Evolutionary conservation across 2,888 invertebrate species (phyloP), one percentile per base, ranked within the genome.

Genomic region (Archips xylosteana): DNA sequence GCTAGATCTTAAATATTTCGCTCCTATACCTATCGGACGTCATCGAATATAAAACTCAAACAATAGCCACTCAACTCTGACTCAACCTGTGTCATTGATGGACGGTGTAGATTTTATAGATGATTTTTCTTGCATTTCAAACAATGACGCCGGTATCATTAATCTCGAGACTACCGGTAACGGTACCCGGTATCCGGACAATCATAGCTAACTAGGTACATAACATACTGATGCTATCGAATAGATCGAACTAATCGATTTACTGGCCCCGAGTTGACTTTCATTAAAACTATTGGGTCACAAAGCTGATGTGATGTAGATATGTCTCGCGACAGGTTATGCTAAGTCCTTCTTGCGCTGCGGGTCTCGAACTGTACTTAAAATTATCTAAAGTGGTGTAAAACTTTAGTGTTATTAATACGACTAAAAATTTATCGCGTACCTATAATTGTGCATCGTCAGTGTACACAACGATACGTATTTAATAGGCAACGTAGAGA

Each of bases 81-180:
- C 66, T 78, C 75, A 78, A 75, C 71, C 69, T 62, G 63, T 78
- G 80, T 80, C 83, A 80, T 78, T 81, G 82, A 85, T 81, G 78
- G 78, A 82, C 80, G 80, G 79, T 76, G 79, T 80, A 78, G 80
- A 87, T 90, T 89, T 85, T 86, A 88, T 87, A 87, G 84, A 86
- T 84, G 86, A 89, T 88, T 91, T 89, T 91, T 90, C 86, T 89
- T 80, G 85, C 84, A 86, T 89, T 88, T 85, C 88, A 91, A 89
- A 91, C 90, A 90, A 91, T 88, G 86, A 88, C 73, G 72, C 76
- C 80, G 76, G 80, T 89, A 90, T 91, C 92, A 92, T 92, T 89
- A 91, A 92, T 92, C 92, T 91, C 83, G 76, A 77, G 84, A 87
- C 91, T 92, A 91, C 92, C 85, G 91, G 89, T 87, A 89, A 87